A percentile compares a stretch with the other conserved stretches of the same genome.
These are phyloP conservation scores for Erethizon dorsatum DNA, from an alignment of 2,797 vertebrate genomes.

Conservation along the genomic window DNA sequence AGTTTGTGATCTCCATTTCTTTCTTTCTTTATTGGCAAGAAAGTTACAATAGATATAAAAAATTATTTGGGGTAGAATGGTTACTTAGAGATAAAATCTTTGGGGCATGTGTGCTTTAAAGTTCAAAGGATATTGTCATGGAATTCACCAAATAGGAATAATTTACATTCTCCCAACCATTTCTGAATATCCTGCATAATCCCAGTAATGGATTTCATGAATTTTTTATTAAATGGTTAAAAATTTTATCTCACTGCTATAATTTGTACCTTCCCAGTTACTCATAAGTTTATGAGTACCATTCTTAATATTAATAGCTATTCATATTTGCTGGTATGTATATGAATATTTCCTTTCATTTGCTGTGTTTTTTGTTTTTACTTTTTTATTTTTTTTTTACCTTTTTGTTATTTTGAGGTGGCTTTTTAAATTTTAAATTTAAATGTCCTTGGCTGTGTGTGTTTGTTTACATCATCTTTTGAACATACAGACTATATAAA, in stretches of 20 bases:
- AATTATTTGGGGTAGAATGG: neutral
- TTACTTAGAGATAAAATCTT: neutral
- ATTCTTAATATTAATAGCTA: neutral
- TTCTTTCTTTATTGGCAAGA: neutral
- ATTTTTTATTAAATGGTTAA: neutral
- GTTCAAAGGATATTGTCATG: neutral
- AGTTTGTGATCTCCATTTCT: neutral
- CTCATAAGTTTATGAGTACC: neutral
- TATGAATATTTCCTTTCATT: neutral
- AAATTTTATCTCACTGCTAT: neutral
- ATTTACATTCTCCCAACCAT: neutral
- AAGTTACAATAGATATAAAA: neutral
- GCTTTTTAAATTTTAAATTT: neutral
- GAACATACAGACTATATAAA: neutral
- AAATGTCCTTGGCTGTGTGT: neutral
- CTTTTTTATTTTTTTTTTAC: neutral
- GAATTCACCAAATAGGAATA: neutral
- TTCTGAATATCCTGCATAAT: neutral
- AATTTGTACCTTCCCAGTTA: neutral
- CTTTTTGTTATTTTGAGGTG: neutral
- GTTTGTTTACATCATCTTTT: neutral
- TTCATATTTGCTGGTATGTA: neutral
- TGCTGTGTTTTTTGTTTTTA: too few relatives aligned
- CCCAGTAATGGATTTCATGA: neutral
- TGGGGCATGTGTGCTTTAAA: neutral